phyloP scores from a whole-genome alignment of 2,113 vertebrate species.

The Zapus hudsonius region DNA sequence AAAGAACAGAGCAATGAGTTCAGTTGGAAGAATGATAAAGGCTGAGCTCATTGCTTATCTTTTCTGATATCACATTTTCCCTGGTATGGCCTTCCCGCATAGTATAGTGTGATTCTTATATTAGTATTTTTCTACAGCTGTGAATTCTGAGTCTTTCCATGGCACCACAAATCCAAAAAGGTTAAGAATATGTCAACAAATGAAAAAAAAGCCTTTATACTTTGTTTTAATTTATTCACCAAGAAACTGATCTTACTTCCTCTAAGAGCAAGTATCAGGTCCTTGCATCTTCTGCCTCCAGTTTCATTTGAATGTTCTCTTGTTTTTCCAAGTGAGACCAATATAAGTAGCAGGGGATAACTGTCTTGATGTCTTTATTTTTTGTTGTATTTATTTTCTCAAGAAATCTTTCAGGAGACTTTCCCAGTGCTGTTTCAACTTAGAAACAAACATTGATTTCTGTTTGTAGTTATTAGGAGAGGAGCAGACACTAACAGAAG shows the following conservation, averaged over 20 bases:
- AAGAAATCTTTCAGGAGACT: neutral
- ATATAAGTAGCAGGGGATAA: neutral
- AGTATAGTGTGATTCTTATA: too few relatives aligned
- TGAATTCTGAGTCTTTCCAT: too few relatives aligned
- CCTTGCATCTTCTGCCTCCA: neutral
- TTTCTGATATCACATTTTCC: too few relatives aligned
- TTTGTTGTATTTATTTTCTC: neutral
- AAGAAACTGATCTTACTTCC: neutral
- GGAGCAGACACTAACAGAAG: neutral
- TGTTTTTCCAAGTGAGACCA: neutral
- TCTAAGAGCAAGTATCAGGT: neutral
- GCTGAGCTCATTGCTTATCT: too few relatives aligned
- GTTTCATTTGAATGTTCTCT: neutral
- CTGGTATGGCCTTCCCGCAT: too few relatives aligned
- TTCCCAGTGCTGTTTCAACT: neutral
- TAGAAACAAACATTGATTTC: neutral
- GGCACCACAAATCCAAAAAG: too few relatives aligned
- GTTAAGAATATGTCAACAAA: neutral
- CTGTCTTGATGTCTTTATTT: neutral
- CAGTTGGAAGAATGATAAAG: too few relatives aligned
- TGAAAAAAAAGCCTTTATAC: neutral
- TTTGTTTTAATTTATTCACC: neutral
- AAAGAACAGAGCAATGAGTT: too few relatives aligned
- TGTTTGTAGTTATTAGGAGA: neutral
- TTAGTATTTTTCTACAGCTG: too few relatives aligned